Evolutionary conservation across 2,113 vertebrate species (phyloP).

Genomic region (Astur gentilis): DNA sequence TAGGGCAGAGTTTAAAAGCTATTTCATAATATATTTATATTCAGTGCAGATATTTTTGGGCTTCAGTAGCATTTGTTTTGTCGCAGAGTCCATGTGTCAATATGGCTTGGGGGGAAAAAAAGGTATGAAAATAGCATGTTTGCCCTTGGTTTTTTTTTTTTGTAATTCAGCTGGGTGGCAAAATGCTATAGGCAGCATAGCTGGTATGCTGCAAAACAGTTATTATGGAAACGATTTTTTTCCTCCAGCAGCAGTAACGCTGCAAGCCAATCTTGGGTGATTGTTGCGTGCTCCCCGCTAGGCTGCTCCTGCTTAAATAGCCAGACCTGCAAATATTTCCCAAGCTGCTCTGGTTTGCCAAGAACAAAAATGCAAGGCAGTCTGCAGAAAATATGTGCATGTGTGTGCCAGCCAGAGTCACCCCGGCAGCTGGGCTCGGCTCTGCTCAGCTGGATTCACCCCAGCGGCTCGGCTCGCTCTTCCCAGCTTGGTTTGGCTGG

Average conservation of each 20-base stretch:
- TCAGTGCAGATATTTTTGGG: constrained; percentile 36
- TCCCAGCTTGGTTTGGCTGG: neutral
- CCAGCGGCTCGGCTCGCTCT: accelerated
- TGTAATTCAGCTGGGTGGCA: neutral
- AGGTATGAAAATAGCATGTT: neutral
- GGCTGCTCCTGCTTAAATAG: neutral
- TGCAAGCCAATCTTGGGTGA: neutral
- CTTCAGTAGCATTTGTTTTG: constrained; percentile 1
- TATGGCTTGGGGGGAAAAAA: neutral
- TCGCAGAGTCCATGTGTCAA: constrained; percentile 6
- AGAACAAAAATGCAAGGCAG: neutral
- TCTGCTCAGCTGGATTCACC: neutral
- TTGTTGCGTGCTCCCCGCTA: neutral
- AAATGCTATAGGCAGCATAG: neutral
- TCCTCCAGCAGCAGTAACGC: neutral
- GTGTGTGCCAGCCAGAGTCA: neutral
- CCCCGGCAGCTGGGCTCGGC: neutral
- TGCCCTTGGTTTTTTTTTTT: neutral
- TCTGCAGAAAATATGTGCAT: neutral
- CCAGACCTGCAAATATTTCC: neutral
- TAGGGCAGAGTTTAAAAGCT: neutral
- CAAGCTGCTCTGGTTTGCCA: neutral
- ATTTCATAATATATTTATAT: constrained; percentile 46
- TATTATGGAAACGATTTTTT: neutral
- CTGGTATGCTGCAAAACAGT: neutral